Evolutionary conservation across 2,797 vertebrate genomes (phyloP), one percentile per base, ranked within the genome.

Genomic region (Microhierax caerulescens): DNA sequence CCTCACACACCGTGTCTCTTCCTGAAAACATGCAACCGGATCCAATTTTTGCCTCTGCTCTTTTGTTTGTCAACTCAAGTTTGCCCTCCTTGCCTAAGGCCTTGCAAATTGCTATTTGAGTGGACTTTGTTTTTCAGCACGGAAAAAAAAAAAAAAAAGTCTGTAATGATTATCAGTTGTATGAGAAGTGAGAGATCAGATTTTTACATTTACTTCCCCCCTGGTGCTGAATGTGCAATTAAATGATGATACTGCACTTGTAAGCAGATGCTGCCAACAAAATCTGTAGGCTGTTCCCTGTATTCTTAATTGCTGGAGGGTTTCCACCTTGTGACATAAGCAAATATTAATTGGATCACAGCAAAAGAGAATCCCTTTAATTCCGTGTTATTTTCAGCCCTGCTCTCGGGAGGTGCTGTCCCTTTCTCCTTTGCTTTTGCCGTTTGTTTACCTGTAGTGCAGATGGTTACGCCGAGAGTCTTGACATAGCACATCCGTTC

Each of bases 1-100:
- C 47, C 13, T 60, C 0, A 0, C 13, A 24, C 21, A 13, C 18
- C 10, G 13, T 9, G 6, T 16, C 19, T 45, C 6, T 37, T 73
- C 13, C 24, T 22, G n/a, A 45, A 51, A 63, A 39, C 7, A 5
- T 6, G 13, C 8, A 30, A 27, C 7, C 14, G 59, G 37, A 36
- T 32, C 21, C 27, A 39, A 5, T 47, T 43, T 43, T 27, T 86
- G 41, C 7, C 56, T 74, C 48, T 74, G 8, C 11, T 41, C 13
- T 68, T 61, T 43, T 11, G 8, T 50, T 63, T 13, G 21, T 81
- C 48, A 43, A 8, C 17, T 81, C 25, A 39, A 12, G 17, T 23
- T 32, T 57, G 28, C 34, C 6, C 6, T 47, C 6, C 8, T 12
- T 14, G 36, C 41, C 34, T 48, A 19, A 68, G 20, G 27, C 54